Percentiles rank a stretch among this genome's conserved stretches.
Conservation (phyloP, 2,113 vertebrate species). For the Hyperopisus bebe region DNA sequence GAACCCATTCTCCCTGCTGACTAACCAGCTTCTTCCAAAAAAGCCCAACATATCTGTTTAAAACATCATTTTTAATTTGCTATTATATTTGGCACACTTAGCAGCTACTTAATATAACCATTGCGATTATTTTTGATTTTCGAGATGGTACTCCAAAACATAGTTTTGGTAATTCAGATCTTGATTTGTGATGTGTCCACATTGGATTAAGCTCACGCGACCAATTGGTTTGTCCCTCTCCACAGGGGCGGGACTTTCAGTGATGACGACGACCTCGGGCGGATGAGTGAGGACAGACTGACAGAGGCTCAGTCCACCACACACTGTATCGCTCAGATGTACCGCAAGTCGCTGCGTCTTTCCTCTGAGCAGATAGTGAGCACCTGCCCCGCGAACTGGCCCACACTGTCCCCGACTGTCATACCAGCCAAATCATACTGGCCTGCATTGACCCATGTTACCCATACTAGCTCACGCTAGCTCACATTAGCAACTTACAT, state of each 20-base stretch:
- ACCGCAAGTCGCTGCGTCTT: constrained; percentile 82
- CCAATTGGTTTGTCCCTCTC: not conserved
- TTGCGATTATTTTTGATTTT: not conserved
- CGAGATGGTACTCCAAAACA: not conserved
- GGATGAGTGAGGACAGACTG: constrained; percentile 28
- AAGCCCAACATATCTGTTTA: not conserved
- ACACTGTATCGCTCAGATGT: constrained; percentile 60
- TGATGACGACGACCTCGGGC: constrained; percentile 49
- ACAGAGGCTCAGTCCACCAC: constrained; percentile 38
- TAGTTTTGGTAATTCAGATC: not conserved
- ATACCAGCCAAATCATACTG: not conserved
- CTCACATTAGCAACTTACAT: not conserved
- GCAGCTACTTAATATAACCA: not conserved
- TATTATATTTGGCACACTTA: not conserved
- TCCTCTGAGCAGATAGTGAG: constrained; percentile 80
- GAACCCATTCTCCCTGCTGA: not conserved
- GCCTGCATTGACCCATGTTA: not conserved
- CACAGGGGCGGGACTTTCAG: constrained; percentile 49
- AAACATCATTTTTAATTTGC: not conserved
- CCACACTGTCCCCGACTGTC: not conserved
- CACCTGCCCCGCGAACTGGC: not conserved
- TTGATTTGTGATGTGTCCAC: not conserved
- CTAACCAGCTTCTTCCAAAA: not conserved
- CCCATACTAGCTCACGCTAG: not conserved
- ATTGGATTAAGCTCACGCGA: not conserved